These are phyloP conservation scores for Amblyjoppa fuscipennis DNA, from an alignment of 2,888 invertebrate species.

Conservation along the genomic window DNA sequence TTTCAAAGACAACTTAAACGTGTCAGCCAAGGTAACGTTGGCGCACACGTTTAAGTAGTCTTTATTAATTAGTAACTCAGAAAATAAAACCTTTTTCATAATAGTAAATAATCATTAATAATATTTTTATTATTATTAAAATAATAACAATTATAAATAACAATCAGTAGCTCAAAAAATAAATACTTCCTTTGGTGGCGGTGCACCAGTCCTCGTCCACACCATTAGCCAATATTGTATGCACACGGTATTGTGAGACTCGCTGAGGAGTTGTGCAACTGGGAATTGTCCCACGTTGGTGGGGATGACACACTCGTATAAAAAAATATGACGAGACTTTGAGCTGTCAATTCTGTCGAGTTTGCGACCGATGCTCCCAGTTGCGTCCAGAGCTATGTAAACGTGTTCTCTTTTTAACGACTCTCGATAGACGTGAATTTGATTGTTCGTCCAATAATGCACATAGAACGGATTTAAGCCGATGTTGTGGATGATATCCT, in stretches of 20 bases:
- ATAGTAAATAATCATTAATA: too few relatives aligned
- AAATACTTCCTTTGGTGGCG: background rate
- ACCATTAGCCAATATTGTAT: background rate
- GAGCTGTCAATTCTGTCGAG: background rate
- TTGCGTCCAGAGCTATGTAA: background rate
- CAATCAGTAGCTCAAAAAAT: too few relatives aligned
- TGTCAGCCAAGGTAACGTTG: too few relatives aligned
- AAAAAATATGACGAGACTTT: background rate
- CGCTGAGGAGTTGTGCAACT: background rate
- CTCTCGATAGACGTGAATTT: background rate
- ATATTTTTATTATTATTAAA: too few relatives aligned
- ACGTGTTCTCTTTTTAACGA: background rate
- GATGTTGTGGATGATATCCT: background rate
- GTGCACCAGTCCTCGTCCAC: background rate
- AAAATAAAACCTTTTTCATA: too few relatives aligned
- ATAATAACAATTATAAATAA: too few relatives aligned
- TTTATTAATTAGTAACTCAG: background rate
- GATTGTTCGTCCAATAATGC: background rate
- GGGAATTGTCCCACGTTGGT: background rate
- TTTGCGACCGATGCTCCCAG: background rate
- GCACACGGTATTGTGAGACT: background rate
- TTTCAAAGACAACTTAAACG: too few relatives aligned
- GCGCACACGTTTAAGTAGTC: too few relatives aligned
- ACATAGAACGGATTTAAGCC: background rate
- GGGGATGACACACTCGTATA: background rate